phyloP scores from a whole-genome alignment of 2,113 vertebrate species.

The Microtus oregoni region DNA sequence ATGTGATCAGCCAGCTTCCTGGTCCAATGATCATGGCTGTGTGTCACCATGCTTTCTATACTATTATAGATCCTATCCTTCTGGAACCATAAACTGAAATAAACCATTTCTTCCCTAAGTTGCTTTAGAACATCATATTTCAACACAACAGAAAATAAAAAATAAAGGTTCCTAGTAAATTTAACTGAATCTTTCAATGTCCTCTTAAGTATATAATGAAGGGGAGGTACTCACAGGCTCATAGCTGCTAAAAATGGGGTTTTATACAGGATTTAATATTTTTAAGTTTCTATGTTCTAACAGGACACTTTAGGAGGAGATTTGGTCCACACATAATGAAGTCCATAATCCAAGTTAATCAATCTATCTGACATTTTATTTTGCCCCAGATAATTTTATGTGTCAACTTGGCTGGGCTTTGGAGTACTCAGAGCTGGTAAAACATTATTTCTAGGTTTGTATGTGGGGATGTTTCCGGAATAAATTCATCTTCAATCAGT shows the following conservation, averaged over 20 bases:
- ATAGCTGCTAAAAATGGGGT: background rate
- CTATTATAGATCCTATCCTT: background rate
- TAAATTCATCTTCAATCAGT: background rate
- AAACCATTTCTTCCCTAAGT: background rate
- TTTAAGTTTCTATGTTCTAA: background rate
- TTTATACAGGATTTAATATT: background rate
- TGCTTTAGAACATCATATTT: background rate
- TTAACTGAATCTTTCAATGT: background rate
- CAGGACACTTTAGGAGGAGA: constrained; percentile 7
- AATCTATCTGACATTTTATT: background rate
- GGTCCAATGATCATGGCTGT: background rate
- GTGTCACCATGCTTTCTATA: background rate
- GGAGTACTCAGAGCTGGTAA: background rate
- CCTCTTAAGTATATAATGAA: background rate
- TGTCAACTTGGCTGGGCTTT: background rate
- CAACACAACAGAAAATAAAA: background rate
- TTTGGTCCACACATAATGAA: background rate
- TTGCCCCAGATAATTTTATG: background rate
- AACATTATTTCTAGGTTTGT: background rate
- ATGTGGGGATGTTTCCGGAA: background rate
- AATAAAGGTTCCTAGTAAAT: background rate
- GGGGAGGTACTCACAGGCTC: background rate
- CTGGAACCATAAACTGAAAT: background rate
- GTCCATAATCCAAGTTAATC: background rate
- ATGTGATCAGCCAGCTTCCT: background rate